Percentiles rank a stretch among this genome's conserved stretches.
Conservation (phyloP, 1,140 invertebrate genomes). For the Papilio machaon region DNA sequence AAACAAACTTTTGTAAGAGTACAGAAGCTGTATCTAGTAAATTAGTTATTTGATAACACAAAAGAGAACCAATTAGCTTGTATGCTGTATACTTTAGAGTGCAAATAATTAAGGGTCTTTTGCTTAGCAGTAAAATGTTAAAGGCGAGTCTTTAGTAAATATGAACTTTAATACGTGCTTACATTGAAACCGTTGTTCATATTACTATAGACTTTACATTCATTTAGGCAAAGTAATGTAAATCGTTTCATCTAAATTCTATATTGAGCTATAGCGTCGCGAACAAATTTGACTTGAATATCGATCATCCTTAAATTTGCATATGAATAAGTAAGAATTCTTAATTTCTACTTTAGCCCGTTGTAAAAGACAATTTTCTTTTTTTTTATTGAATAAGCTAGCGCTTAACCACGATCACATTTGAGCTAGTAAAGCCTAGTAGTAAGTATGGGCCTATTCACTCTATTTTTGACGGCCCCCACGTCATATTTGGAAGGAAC, state of each 20-base stretch:
- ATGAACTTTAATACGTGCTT: neutral
- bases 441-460: no score
- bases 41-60: no score
- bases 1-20: no score
- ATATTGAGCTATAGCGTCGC: neutral
- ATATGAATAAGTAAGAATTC: neutral
- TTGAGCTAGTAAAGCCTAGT: no score
- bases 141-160: conserved; percentile 1
- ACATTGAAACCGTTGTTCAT: neutral
- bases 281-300: neutral
- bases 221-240: neutral
- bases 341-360: neutral
- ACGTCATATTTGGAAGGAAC: no score
- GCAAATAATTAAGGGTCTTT: neutral
- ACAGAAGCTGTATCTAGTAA: no score
- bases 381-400: no score
- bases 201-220: neutral
- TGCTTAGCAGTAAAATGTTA: neutral
- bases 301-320: neutral
- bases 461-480: no score
- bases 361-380: no score
- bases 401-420: no score
- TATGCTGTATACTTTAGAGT: neutral
- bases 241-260: conserved; percentile 6
- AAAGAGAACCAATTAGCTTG: neutral